A percentile compares a stretch with the other conserved stretches of the same genome.
phyloP scores from a whole-genome alignment of 2,888 invertebrate species.

The Prenolepis imparis region DNA sequence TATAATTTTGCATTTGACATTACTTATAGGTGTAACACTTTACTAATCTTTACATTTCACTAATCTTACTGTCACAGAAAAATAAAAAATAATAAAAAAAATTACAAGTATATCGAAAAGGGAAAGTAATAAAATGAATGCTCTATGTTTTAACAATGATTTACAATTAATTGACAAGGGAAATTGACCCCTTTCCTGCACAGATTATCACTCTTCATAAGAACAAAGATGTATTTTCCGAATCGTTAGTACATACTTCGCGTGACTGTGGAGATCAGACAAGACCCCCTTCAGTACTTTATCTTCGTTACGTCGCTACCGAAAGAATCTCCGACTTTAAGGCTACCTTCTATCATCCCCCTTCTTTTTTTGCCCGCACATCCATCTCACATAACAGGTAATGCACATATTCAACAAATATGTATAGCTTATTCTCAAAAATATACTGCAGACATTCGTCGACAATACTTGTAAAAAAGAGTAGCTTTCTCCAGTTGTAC shows the following conservation, averaged over 20 bases:
- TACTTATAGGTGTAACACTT: too few species aligned
- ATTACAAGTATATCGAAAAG: not conserved
- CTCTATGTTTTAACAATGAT: not conserved
- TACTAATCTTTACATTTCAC: not conserved
- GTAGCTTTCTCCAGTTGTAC: not conserved
- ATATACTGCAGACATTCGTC: not conserved
- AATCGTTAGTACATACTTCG: constrained; percentile 48
- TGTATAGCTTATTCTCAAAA: not conserved
- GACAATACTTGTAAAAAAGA: not conserved
- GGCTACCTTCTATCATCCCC: constrained; percentile 37
- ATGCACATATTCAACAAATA: constrained; percentile 23
- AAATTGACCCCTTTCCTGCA: not conserved
- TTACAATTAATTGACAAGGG: not conserved
- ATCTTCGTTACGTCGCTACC: constrained; percentile 56
- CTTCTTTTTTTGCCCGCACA: not conserved
- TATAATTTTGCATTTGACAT: not conserved
- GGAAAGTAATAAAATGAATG: not conserved
- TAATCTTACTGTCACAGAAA: not conserved
- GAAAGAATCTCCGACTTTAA: constrained; percentile 55
- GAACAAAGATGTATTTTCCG: constrained; percentile 52
- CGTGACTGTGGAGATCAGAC: constrained; percentile 50
- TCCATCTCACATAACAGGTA: constrained; percentile 17
- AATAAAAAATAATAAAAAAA: not conserved
- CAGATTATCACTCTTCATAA: constrained; percentile 54
- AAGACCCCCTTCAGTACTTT: constrained; percentile 52